Percentiles rank a stretch among this genome's conserved stretches.
phyloP scores from a whole-genome alignment of 2,888 invertebrate genomes.

The Pegoplata infirma region DNA sequence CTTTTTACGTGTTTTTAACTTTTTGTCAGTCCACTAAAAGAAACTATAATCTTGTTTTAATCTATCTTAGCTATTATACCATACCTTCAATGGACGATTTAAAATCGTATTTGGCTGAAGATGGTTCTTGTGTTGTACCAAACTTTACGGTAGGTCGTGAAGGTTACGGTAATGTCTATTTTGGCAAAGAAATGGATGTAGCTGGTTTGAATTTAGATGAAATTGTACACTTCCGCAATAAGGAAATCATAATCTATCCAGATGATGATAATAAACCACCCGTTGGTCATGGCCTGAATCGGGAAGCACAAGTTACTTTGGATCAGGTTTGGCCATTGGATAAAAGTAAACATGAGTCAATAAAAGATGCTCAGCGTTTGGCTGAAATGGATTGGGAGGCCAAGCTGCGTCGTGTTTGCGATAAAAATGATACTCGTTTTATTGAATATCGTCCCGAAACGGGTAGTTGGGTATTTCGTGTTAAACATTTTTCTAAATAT shows the following conservation, averaged over 20 bases:
- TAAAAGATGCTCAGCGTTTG: conserved; percentile 89
- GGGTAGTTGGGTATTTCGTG: conserved; percentile 98
- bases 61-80: conserved; percentile 87
- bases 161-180: conserved; percentile 94
- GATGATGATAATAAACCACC: conserved; percentile 93
- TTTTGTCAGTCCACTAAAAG: too few species aligned
- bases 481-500: conserved; percentile 96
- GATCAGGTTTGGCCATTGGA: conserved; percentile 95
- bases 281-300: conserved; percentile 91
- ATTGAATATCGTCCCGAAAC: conserved; percentile 96
- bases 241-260: conserved; percentile 97
- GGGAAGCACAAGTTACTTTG: conserved; percentile 93
- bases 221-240: conserved; percentile 93
- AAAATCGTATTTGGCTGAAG: conserved; percentile 84
- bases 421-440: conserved; percentile 93
- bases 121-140: conserved; percentile 88
- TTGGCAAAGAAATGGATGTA: conserved; percentile 90
- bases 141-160: conserved; percentile 92
- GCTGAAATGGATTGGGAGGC: conserved; percentile 90
- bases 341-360: conserved; percentile 87
- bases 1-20: too few species aligned
- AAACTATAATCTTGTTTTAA: neutral
- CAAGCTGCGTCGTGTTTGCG: conserved; percentile 89
- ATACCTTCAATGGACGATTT: conserved; percentile 91
- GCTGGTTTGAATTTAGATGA: conserved; percentile 91